Evolutionary conservation across 2,888 invertebrate species (phyloP), one percentile per base, ranked within the genome.

Genomic region (Marasmarcha lunaedactyla): DNA sequence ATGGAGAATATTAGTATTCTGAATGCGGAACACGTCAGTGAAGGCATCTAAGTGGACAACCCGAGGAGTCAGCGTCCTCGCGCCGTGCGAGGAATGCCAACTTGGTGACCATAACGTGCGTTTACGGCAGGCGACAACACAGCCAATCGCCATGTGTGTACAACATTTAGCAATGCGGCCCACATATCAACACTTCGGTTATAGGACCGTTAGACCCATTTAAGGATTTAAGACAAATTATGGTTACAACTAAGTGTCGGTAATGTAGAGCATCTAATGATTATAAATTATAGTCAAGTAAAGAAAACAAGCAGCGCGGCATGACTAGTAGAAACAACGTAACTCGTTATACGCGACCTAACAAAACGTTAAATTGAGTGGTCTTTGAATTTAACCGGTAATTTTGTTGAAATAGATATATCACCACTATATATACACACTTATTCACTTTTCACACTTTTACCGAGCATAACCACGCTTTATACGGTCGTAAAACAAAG

Each of bases 51-150:
- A 14, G 34, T 34, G 34, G 30, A 30, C 69, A 61, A 68, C 59
- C 65, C 59, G 69, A 71, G 71, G 71, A 77, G 81, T 81, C 81
- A 77, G 66, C 73, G 79, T 53, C 74, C 78, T 70, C 66, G 46
- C 48, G 48, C 55, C 77, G 79, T 78, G 79, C 59, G 51, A 53
- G 56, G 79, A 76, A 83, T 83, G 72, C 69, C 44, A 55, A 59
- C 63, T 50, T 55, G 58, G 57, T 53, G 63, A 57, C 58, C 65
- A 73, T 74, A 68, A 71, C 65, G 50, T 55, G 52, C 63, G 49
- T 62, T 56, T 63, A 63, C 59, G 57, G 57, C 60, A 61, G 12
- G 34, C 34, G 7, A 34, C 34, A 14, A 30, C 30, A 10, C 61
- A 55, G 63, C 63, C 61, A 63, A 58, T 59, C 50, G 55, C 65